Base-by-base conservation (phyloP, 2,113 vertebrate genomes). In the Heliornis fulica region DNA sequence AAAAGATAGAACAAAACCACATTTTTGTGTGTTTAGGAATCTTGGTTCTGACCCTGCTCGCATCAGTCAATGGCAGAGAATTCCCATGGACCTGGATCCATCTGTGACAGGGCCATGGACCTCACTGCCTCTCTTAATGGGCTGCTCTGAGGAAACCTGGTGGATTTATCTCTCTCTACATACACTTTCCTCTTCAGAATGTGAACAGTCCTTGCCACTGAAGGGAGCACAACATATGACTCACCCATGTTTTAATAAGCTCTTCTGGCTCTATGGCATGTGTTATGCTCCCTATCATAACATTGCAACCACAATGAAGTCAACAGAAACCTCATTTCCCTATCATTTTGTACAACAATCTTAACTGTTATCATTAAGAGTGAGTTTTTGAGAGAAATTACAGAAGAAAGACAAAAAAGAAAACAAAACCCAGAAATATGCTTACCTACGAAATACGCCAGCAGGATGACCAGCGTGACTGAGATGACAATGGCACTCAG, bases 371-470 rank as follows among this genome's bases (percentile, higher is more conserved):
- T 20, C 26, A 32, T 41, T 60, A 34, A 0, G 4, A 64, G 71
- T 20, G 25, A 25, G 11, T 38, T 78, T 57, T 38, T 15, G 21
- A 81, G 23, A 50, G 7, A 86, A 91, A 85, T 53, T 21, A 68
- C 66, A n/a, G 36, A 32, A 78, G 15, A 59, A 77, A 72, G 80
- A 38, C 66, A 77, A 32, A 5, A 64, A 11, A 59, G 71, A 70
- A 81, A 41, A 66, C 77, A 36, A 5, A n/a, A n/a, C n/a, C 0
- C 23, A 78, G 69, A 82, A 90, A 87, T 26, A 61, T 87, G 96
- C 99, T 99, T 98, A 99, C 99, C 99, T 61, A 99, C 99, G 89
- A 99, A 99, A 98, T 99, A 99, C 1, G 99, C 99, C 97, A 99
- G 98, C 87, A 99, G 98, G 96, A 99, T 98, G 94, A 99, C 98